Percentiles rank a stretch among this genome's conserved stretches.
These are phyloP conservation scores for Caretta caretta DNA, from an alignment of 2,113 vertebrate species.

Conservation along the genomic window DNA sequence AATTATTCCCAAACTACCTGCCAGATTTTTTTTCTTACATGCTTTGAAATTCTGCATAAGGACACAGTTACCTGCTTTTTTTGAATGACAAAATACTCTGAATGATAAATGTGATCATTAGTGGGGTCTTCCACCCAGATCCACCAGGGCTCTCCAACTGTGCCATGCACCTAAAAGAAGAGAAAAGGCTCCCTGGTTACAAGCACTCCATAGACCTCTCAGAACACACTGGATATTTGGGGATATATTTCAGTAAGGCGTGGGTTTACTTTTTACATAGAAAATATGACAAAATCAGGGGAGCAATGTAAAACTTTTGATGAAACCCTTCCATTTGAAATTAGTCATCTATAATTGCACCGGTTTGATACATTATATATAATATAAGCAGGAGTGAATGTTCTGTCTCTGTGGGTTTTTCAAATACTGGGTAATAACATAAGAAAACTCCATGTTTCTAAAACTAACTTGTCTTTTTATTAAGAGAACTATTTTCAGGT, in stretches of 20 bases:
- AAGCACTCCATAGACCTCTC: not conserved
- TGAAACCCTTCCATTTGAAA: not conserved
- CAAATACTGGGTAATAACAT: not conserved
- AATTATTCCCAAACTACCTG: not conserved
- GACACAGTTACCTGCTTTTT: conserved; percentile 92
- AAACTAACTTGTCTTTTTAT: not conserved
- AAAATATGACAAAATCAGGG: not conserved
- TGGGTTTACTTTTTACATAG: not conserved
- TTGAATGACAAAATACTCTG: conserved; percentile 96
- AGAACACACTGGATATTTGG: not conserved
- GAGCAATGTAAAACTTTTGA: not conserved
- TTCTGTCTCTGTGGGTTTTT: not conserved
- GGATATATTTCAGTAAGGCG: not conserved
- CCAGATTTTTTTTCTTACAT: not conserved
- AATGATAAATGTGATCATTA: conserved; percentile 99
- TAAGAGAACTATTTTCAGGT: not conserved
- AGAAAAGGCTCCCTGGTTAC: conserved; percentile 16
- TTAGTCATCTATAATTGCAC: not conserved
- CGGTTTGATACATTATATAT: not conserved
- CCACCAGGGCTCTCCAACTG: conserved; percentile 98
- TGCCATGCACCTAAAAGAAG: conserved; percentile 90
- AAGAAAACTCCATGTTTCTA: not conserved
- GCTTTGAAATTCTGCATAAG: conserved; percentile 9
- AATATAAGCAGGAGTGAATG: not conserved
- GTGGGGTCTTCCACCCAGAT: conserved; percentile 98